Evolutionary conservation across 1,140 invertebrate species (phyloP).

Genomic region (Oreohelix idahoensis): DNA sequence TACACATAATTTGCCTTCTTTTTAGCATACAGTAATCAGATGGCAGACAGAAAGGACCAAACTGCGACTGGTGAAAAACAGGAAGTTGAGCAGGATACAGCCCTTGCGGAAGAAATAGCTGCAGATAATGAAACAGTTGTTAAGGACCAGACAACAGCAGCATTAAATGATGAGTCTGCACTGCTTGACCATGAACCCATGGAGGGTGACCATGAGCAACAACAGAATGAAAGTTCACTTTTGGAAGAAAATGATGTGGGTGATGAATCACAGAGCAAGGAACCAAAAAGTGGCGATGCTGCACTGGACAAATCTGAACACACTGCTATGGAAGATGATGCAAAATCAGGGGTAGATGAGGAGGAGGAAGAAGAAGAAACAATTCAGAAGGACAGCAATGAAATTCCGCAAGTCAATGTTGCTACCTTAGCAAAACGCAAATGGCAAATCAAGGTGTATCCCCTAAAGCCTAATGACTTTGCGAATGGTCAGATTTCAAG

Average conservation of each 20-base stretch:
- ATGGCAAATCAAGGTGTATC: conserved; percentile 38
- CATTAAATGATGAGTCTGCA: neutral
- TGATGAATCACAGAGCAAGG: no score
- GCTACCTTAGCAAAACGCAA: conserved; percentile 2
- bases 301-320: neutral
- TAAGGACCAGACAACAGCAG: neutral
- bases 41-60: no score
- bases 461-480: conserved; percentile 29
- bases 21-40: no score
- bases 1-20: no score
- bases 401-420: conserved; percentile 22
- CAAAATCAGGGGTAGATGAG: neutral
- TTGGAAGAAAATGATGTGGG: no score
- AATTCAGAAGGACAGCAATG: neutral
- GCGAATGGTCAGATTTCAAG: conserved; percentile 15
- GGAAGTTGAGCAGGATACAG: no score
- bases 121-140: neutral
- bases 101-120: no score
- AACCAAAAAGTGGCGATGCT: neutral
- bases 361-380: conserved; percentile 13
- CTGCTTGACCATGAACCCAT: no score
- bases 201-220: neutral
- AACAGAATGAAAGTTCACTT: no score
- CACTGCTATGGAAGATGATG: no score
- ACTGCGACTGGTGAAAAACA: no score